Conservation (phyloP, 1,140 invertebrate genomes). For the Sycophaga agraensis region DNA sequence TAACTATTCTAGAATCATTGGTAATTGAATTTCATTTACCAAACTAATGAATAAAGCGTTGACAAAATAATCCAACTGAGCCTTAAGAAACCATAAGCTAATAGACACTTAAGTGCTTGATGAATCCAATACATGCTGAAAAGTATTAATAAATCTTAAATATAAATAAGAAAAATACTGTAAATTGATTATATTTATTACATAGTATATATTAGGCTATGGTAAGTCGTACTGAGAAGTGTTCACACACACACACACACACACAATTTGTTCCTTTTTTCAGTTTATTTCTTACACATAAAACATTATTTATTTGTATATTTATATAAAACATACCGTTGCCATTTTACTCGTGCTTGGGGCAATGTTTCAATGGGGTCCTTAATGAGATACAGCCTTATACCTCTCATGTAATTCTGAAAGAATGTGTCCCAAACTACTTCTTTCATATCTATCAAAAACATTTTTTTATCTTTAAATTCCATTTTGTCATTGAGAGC, state of each 20-base stretch:
- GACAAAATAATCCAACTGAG: conserved; percentile 42
- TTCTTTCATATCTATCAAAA: conserved; percentile 69
- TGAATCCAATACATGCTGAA: conserved; percentile 56
- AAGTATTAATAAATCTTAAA: not conserved
- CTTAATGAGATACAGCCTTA: conserved; percentile 64
- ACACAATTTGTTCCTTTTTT: too few relatives aligned
- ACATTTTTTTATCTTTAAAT: conserved; percentile 64
- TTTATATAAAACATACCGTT: conserved; percentile 45
- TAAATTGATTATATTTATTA: too few relatives aligned
- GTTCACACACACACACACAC: too few relatives aligned
- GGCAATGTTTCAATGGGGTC: conserved; percentile 63
- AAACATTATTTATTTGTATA: too few relatives aligned
- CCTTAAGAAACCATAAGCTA: conserved; percentile 44
- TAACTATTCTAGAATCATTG: too few relatives aligned
- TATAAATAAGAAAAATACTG: too few relatives aligned
- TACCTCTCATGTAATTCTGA: conserved; percentile 61
- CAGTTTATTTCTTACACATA: too few relatives aligned
- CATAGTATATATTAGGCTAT: too few relatives aligned
- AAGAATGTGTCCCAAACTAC: conserved; percentile 65
- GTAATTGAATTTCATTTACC: too few relatives aligned
- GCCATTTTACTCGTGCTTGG: conserved; percentile 56
- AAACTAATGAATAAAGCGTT: conserved; percentile 27
- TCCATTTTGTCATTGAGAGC: conserved; percentile 64
- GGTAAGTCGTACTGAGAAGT: too few relatives aligned
- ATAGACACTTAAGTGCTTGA: conserved; percentile 47